Base-by-base conservation (phyloP, 2,797 vertebrate genomes). In the Coccyzus lansbergi region DNA sequence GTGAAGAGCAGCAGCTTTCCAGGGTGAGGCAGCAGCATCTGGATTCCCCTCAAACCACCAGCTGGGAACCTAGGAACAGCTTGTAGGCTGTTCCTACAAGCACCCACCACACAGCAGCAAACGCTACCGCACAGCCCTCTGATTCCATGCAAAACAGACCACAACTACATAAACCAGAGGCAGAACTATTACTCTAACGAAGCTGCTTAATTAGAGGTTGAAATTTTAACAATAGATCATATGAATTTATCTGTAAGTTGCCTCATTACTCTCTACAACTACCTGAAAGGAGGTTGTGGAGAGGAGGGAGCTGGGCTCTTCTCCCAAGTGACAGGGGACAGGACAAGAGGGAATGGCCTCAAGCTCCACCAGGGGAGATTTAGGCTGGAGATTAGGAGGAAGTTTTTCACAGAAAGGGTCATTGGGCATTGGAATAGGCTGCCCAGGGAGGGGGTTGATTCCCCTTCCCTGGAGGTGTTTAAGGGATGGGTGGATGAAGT, bases 1-100 rank as follows among this genome's bases (percentile, higher is more conserved):
- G 34, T 90, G 86, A 96, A 38, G 96, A 94, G 90, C 93, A 94
- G 94, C 72, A 94, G 83, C 70, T 38, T 55, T 7, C 36, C 74
- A 58, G 55, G 53, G 82, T 7, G 64, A 69, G 19, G 21, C 69
- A 69, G 40, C 2, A 36, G 16, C 65, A 46, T 36, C 16, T 76
- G 56, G 65, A 15, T 25, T 19, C 53, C 56, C 36, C 79, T 31
- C 62, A 4, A 38, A 58, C 5, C 38, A 75, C 63, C 55, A 28
- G 53, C 6, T 78, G 58, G 55, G 76, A 31, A 10, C 49, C 33
- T n/a, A n/a, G n/a, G n/a, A n/a, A n/a, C n/a, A n/a, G n/a, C n/a
- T n/a, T n/a, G n/a, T n/a, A n/a, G n/a, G 58, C 59, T 53, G 64
- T 13, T 56, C 42, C 51, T 16, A 15, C 5, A 28, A 58, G 36